phyloP scores from a whole-genome alignment of 2,113 vertebrate species.

The Hyperopisus bebe region DNA sequence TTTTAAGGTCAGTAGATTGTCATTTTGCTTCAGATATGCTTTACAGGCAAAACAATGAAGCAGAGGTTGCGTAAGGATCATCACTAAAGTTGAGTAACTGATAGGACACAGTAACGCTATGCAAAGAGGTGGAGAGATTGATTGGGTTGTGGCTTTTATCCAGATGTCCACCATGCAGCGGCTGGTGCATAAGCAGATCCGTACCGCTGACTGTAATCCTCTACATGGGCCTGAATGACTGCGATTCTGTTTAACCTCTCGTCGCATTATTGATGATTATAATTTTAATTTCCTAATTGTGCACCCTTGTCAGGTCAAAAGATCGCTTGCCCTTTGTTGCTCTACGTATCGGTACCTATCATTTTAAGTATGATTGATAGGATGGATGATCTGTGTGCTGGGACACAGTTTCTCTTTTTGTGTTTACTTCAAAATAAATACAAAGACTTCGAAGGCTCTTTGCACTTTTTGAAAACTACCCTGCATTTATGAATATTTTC shows the following conservation, averaged over 20 bases:
- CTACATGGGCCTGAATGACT: not conserved
- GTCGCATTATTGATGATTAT: not conserved
- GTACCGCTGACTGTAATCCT: not conserved
- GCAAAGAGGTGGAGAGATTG: not conserved
- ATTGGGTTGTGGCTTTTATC: not conserved
- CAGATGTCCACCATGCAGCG: not conserved
- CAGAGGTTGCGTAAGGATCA: not conserved
- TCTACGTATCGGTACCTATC: not conserved
- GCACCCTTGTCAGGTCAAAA: slow-evolving; percentile 1
- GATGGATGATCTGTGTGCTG: not conserved
- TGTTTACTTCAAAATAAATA: slow-evolving; percentile 8
- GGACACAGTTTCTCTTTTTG: not conserved
- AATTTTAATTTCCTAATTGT: not conserved
- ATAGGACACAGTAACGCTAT: not conserved
- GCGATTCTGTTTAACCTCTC: not conserved
- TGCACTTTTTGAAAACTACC: not conserved
- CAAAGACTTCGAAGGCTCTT: not conserved
- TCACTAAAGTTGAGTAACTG: not conserved
- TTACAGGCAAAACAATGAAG: not conserved
- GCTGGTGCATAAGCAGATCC: not conserved
- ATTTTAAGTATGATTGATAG: not conserved
- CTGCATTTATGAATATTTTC: not conserved
- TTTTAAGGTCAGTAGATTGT: not conserved
- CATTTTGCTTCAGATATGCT: not conserved
- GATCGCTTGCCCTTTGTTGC: not conserved